Conservation (phyloP, 1,140 invertebrate genomes). For the Myzus persicae region DNA sequence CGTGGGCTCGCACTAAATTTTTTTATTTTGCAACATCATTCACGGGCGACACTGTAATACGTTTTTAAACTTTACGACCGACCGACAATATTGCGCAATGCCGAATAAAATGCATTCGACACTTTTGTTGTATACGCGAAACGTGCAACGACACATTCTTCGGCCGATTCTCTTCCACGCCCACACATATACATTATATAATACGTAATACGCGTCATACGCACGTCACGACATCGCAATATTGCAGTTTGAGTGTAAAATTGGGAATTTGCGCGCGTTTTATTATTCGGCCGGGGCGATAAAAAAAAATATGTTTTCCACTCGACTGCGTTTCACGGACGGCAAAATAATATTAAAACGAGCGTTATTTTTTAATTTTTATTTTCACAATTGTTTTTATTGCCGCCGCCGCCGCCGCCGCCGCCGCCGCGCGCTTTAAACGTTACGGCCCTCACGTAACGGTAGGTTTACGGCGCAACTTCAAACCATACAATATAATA, state of each 20-base stretch:
- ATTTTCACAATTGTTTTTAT: slow-evolving; percentile 20
- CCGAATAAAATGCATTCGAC: neutral
- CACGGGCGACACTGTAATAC: neutral
- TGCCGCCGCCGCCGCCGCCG: neutral
- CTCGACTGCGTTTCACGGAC: neutral
- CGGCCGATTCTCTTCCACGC: neutral
- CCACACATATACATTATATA: too few species aligned
- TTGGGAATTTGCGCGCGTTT: neutral
- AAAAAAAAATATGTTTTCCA: slow-evolving; percentile 20
- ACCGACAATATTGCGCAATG: neutral
- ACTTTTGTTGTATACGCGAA: neutral
- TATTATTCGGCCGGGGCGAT: neutral
- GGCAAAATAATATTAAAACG: neutral
- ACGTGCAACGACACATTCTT: neutral
- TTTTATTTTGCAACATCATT: neutral
- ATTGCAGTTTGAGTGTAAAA: too few species aligned
- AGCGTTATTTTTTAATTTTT: neutral
- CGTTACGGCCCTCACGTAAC: neutral
- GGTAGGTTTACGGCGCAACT: neutral
- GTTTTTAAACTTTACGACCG: neutral
- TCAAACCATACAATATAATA: neutral
- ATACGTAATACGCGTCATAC: neutral
- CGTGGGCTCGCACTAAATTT: accelerated
- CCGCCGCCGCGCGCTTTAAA: neutral
- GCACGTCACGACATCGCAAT: neutral